Conservation (phyloP, 2,797 vertebrate species). For the Phoebastria nigripes region DNA sequence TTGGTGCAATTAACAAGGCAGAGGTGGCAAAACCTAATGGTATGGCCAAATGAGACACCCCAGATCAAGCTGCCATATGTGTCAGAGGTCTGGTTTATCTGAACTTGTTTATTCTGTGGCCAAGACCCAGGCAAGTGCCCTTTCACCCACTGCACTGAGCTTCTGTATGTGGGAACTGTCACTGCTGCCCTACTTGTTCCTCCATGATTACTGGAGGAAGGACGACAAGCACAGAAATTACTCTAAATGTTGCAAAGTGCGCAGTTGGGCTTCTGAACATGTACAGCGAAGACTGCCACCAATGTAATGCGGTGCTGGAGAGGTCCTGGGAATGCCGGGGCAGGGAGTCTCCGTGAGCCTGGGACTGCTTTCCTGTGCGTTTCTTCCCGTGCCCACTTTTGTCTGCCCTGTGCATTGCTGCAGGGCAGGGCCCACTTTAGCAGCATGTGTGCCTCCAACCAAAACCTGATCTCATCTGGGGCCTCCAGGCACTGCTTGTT, state of each 20-base stretch:
- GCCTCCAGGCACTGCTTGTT: neutral
- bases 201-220: neutral
- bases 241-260: neutral
- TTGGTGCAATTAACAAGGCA: neutral
- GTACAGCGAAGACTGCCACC: neutral
- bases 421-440: neutral
- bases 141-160: neutral
- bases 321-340: neutral
- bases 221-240: neutral
- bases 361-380: neutral
- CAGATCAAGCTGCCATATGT: neutral
- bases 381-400: neutral
- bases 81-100: neutral
- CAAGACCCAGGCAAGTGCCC: neutral
- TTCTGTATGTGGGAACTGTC: neutral
- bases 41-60: neutral
- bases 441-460: neutral
- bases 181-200: neutral
- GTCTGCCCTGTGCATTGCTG: neutral
- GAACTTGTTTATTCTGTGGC: neutral
- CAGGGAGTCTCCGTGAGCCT: neutral
- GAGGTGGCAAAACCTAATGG: neutral
- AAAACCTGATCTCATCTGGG: neutral
- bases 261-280: rapidly evolving
- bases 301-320: rapidly evolving